A percentile compares a stretch with the other conserved stretches of the same genome.
phyloP scores from a whole-genome alignment of 1,140 invertebrate genomes.

The Drosophila sturtevanti region DNA sequence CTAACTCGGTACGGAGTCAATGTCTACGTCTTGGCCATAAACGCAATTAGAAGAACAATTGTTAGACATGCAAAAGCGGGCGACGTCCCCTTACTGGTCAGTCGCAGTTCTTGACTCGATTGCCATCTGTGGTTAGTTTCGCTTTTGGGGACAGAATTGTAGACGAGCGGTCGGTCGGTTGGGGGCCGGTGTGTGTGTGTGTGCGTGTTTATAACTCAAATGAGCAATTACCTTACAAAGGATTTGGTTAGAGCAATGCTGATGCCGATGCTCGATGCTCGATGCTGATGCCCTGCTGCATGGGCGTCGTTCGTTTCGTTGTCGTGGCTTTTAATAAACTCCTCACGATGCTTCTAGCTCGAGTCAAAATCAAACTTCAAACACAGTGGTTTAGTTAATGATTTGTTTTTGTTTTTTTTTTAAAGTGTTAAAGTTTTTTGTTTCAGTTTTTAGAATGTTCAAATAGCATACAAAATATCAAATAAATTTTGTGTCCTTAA shows the following conservation, averaged over 20 bases:
- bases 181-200: constrained; percentile 17
- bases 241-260: constrained; percentile 44
- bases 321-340: constrained; percentile 75
- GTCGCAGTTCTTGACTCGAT: constrained; percentile 40
- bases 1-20: constrained; percentile 36
- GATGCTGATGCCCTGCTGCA: constrained; percentile 11
- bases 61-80: constrained; percentile 78
- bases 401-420: too few relatives aligned
- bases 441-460: too few relatives aligned
- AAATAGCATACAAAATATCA: too few relatives aligned
- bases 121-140: constrained; percentile 56
- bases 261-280: constrained; percentile 23
- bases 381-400: constrained; percentile 25
- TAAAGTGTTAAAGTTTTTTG: too few relatives aligned
- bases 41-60: constrained; percentile 82
- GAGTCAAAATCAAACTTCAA: background rate
- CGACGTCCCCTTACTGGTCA: constrained; percentile 46
- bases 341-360: constrained; percentile 54
- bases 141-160: background rate
- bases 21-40: constrained; percentile 55
- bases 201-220: constrained; percentile 81
- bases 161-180: background rate
- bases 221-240: constrained; percentile 78
- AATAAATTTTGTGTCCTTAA: too few relatives aligned
- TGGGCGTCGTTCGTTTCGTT: constrained; percentile 18